Base-by-base conservation (phyloP, 2,797 vertebrate species). In the Meda fulgida region DNA sequence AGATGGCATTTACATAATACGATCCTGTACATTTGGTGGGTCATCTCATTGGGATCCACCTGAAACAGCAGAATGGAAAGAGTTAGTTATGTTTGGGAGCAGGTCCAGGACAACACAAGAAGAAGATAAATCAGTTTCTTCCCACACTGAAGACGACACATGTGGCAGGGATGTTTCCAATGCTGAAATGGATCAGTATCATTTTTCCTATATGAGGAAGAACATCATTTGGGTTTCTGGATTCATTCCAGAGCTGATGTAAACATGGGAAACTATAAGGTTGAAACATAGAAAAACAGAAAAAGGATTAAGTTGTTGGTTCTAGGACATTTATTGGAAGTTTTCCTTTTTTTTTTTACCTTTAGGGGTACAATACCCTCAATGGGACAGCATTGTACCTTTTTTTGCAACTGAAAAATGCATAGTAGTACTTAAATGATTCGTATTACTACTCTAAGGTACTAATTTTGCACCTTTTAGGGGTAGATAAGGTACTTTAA, bases 61-160 rank as follows among this genome's bases (percentile, higher is more conserved):
- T 90, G 78, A 87, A 86, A 80, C 3, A 11, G 70, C 80, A 84
- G 53, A 86, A 87, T 78, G 75, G 80, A 60, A 87, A 83, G 75
- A 66, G 51, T 79, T 71, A 81, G 88, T 83, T 84, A n/a, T 48
- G 75, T 82, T 87, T 84, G 81, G 85, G 73, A 86, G 36, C 55
- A 55, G 26, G 72, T 87, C 84, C 75, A 77, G 78, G 55, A 82
- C 34, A 87, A 85, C 83, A 85, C 85, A 78, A 69, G 34, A 36
- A 81, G 60, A 87, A 79, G 85, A 89, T 84, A 81, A 76, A 89
- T 87, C 69, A 70, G 78, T 60, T 69, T 88, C 84, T 78, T 73
- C 77, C 75, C 71, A 76, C 83, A 67, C 38, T 73, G 40, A 43
- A 88, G 77, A 69, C 81, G 31, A 81, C 78, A 53, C 71, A 81